These are phyloP conservation scores for Ceratina australensis DNA, from an alignment of 1,140 invertebrate species.

Conservation along the genomic window DNA sequence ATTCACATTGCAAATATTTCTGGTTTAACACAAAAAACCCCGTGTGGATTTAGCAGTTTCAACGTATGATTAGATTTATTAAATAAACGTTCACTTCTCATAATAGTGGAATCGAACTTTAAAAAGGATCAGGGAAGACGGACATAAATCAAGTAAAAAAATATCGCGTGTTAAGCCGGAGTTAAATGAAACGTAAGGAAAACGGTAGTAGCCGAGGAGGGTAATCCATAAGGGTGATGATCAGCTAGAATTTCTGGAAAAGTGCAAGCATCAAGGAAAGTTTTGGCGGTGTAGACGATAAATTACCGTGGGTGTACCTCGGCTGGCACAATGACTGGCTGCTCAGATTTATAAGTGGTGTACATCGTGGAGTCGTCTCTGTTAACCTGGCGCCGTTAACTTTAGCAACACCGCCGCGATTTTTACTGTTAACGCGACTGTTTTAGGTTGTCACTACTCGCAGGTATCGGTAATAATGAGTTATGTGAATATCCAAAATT, in stretches of 20 bases:
- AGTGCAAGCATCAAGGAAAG: not conserved
- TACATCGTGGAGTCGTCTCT: not conserved
- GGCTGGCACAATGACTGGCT: not conserved
- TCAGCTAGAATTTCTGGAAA: not conserved
- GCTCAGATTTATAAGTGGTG: conserved; percentile 4
- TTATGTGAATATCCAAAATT: too few relatives aligned
- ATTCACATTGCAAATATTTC: too few relatives aligned
- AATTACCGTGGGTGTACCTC: not conserved
- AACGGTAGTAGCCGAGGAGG: too few relatives aligned
- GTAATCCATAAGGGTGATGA: not conserved
- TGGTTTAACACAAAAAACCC: too few relatives aligned
- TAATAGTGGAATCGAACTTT: too few relatives aligned
- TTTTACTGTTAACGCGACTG: not conserved
- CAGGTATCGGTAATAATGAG: too few relatives aligned
- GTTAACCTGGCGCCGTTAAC: conserved; percentile 9
- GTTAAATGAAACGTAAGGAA: not conserved
- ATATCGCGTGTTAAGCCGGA: not conserved
- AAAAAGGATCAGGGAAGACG: too few relatives aligned
- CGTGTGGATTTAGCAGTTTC: too few relatives aligned
- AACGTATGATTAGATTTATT: too few relatives aligned
- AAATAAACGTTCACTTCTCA: too few relatives aligned
- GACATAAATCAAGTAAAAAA: too few relatives aligned
- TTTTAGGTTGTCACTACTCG: not conserved
- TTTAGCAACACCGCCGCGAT: not conserved
- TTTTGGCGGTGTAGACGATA: not conserved